A percentile compares a stretch with the other conserved stretches of the same genome.
Evolutionary conservation across 2,888 invertebrate species (phyloP).

Genomic region (Galeopsomyia nigrocyanea): DNA sequence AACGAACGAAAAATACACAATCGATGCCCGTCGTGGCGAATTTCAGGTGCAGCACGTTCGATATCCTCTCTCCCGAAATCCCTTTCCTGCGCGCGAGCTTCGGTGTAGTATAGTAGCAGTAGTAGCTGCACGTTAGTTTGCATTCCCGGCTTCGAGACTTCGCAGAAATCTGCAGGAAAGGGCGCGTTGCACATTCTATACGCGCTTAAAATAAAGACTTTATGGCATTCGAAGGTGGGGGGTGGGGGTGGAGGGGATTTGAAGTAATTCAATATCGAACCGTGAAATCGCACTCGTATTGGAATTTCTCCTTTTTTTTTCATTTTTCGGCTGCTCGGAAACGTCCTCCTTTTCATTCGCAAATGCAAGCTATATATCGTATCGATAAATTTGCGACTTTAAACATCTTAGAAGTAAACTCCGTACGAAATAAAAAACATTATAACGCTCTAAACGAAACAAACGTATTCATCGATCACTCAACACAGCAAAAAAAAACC

Average conservation of each 20-base stretch:
- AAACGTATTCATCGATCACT: no score
- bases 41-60: slow-evolving; percentile 36
- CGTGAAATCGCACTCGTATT: no score
- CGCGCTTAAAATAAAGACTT: slow-evolving; percentile 37
- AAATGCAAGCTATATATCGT: no score
- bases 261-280: slow-evolving; percentile 18
- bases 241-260: not conserved
- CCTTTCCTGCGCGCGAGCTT: not conserved
- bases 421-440: no score
- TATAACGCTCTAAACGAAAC: no score
- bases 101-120: no score
- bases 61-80: slow-evolving; percentile 32
- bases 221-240: not conserved
- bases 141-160: slow-evolving; percentile 33
- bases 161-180: slow-evolving; percentile 34
- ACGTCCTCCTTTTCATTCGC: no score
- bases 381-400: no score
- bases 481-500: no score
- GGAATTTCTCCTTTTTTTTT: no score
- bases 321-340: no score
- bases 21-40: slow-evolving; percentile 13
- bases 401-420: no score
- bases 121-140: slow-evolving; percentile 35
- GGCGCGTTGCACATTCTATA: slow-evolving; percentile 7
- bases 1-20: slow-evolving; percentile 8